Base-by-base conservation (phyloP, 2,797 vertebrate genomes). In the Hippocampus kuda region DNA sequence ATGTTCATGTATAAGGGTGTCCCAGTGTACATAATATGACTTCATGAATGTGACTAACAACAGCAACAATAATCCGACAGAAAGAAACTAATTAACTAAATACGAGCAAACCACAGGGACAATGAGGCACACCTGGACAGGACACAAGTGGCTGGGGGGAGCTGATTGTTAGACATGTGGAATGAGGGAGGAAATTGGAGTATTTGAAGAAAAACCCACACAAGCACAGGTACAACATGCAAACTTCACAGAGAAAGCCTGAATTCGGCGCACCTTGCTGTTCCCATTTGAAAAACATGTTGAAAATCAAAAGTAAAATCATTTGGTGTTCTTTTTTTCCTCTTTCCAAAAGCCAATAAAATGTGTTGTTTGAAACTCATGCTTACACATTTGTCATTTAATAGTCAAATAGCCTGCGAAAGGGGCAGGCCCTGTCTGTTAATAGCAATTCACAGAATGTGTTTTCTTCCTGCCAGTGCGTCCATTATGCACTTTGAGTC, bases 381-480 rank as follows among this genome's bases (percentile, higher is more conserved):
- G 78, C 80, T 75, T 54, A 70, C 82, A 86, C 73, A 85, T 86
- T 80, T 83, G 82, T 85, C 84, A 84, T 79, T 83, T 80, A 78
- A 79, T 77, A 84, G 80, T 70, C 66, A 71, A 68, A 34, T 82
- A 73, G 72, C 82, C 80, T 78, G 79, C 79, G 78, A 83, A 72
- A 83, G 80, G 85, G 81, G 83, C 49, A 72, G 20, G 72, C 63
- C 78, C 74, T 75, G 79, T 74, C 79, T 83, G 81, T 87, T 84
- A 86, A 90, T 86, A 90, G 89, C 86, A 87, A 86, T 90, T 90
- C 81, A 68, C 70, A 88, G 84, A 89, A 91, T 89, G 86, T 87
- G 84, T 85, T 88, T 87, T 86, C 84, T 84, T 85, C 87, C 81
- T 69, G 88, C 83, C 77, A 81, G 88, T 88, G 88, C 81, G 69